Evolutionary conservation across 1,140 invertebrate species (phyloP), one percentile per base, ranked within the genome.

Genomic region (Thaumatotibia leucotreta): DNA sequence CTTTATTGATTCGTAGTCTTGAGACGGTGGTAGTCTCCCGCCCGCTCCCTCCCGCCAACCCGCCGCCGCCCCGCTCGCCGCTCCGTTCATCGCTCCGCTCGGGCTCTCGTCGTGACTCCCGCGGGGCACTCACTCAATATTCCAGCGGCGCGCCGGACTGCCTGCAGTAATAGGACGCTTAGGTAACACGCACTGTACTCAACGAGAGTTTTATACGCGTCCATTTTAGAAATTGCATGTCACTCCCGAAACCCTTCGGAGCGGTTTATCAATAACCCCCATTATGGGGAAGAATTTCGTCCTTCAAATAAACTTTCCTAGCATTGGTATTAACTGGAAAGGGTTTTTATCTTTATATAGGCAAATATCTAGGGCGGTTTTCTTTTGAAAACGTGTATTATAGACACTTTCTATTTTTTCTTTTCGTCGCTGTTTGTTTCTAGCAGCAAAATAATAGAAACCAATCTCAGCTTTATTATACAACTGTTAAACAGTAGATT

Each of bases 1-100:
- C 86, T 88, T 86, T 90, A 90, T 90, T 88, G 88, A 90, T 90
- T 90, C 88, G 81, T 72, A 85, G 87, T 88, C 88, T 90, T 90
- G 86, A 90, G 88, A 85, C 77, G 82, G 61, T 82, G 73, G 75
- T 66, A 9, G 78, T 61, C 65, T 88, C 85, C 70, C 80, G 61
- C 76, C 88, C 82, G 54, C 82, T 67, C 86, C 67, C 72, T 65
- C 31, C 62, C 29, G 66, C 39, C 11, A 61, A n/a, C 14, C 52
- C 49, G 64, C 39, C 64, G 6, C 67, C 73, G 69, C 45, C 68
- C 72, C 63, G 49, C 67, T 68, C 72, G 66, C 50, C 63, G 69
- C 10, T 22, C 20, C 61, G 62, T 20, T 74, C 77, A 23, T 5
- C 50, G 52, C 52, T n/a, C 52, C n/a, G 67, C 73, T 65, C 45